Evolutionary conservation across 1,140 invertebrate genomes (phyloP).

Genomic region (Drosophila persimilis): DNA sequence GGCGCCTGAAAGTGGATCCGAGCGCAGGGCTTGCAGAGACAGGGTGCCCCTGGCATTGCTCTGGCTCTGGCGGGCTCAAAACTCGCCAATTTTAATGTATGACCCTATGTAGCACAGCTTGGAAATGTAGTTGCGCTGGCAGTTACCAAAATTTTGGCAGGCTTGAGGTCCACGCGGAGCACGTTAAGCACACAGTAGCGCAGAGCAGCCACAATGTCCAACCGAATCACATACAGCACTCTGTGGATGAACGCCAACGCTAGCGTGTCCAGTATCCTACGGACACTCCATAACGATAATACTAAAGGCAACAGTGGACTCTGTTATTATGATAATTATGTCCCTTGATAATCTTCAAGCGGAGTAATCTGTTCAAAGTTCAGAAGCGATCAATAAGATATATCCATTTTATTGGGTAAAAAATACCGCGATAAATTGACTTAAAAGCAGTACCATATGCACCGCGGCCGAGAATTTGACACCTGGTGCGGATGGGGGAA

Average conservation of each 20-base stretch:
- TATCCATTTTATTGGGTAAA: no score
- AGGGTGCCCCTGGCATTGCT: constrained; percentile 85
- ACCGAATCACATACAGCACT: constrained; percentile 47
- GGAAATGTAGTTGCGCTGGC: constrained; percentile 83
- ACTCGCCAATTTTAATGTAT: constrained; percentile 83
- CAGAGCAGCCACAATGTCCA: constrained; percentile 85
- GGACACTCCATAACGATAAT: constrained; percentile 84
- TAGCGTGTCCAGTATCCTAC: constrained; percentile 77
- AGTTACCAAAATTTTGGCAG: constrained; percentile 88
- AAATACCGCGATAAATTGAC: constrained; percentile 85
- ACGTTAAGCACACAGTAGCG: constrained; percentile 88
- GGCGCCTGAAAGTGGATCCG: constrained; percentile 84
- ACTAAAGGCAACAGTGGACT: constrained; percentile 59
- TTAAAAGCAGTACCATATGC: constrained; percentile 86
- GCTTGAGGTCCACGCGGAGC: constrained; percentile 94
- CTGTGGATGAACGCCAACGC: constrained; percentile 70
- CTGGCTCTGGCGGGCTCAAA: constrained; percentile 25
- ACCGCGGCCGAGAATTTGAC: constrained; percentile 84
- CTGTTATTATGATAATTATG: constrained; percentile 48
- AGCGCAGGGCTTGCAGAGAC: constrained; percentile 88
- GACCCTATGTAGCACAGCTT: constrained; percentile 92
- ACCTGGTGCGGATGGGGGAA: constrained; percentile 41
- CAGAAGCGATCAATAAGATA: no score
- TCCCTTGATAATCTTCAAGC: constrained; percentile 84
- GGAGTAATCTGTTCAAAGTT: constrained; percentile 54